phyloP scores from a whole-genome alignment of 2,113 vertebrate genomes.

The Chaetorhynchus papuensis region DNA sequence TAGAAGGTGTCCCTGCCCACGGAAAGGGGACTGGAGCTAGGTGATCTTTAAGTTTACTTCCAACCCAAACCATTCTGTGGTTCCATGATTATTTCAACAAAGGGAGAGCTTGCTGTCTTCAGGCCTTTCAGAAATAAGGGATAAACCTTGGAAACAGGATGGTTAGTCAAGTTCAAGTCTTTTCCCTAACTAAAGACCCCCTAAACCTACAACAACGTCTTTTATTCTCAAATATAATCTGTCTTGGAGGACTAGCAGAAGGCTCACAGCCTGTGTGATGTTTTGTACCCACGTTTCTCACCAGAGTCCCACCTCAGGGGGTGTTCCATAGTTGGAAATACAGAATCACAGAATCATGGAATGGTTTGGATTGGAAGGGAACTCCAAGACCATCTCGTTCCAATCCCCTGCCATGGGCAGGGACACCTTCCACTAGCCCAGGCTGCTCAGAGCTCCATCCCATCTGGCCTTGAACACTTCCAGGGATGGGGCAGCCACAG shows the following conservation, averaged over 20 bases:
- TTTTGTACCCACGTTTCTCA: not conserved
- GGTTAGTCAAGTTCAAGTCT: not conserved
- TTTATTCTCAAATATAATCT: not conserved
- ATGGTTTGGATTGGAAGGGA: not conserved
- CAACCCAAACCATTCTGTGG: not conserved
- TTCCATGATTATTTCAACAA: not conserved
- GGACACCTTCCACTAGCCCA: fast-evolving
- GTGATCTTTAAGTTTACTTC: not conserved
- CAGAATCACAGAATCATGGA: not conserved
- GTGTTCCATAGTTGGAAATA: not conserved
- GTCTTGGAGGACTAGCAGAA: not conserved
- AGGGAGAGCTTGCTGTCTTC: not conserved
- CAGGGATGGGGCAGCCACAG: not conserved
- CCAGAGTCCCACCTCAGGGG: not conserved
- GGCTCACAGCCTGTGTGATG: not conserved
- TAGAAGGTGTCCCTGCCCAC: not conserved
- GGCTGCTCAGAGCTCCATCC: fast-evolving
- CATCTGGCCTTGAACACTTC: not conserved
- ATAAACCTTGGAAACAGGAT: not conserved
- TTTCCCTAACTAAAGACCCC: not conserved
- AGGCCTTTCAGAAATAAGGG: not conserved
- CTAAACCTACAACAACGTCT: not conserved
- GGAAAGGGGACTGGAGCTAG: not conserved
- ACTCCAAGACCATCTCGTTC: fast-evolving
- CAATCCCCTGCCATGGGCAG: not conserved